These are phyloP conservation scores for Anthopleura xanthogrammica DNA, from an alignment of 92 coral and sea anemone species.

Conservation along the genomic window DNA sequence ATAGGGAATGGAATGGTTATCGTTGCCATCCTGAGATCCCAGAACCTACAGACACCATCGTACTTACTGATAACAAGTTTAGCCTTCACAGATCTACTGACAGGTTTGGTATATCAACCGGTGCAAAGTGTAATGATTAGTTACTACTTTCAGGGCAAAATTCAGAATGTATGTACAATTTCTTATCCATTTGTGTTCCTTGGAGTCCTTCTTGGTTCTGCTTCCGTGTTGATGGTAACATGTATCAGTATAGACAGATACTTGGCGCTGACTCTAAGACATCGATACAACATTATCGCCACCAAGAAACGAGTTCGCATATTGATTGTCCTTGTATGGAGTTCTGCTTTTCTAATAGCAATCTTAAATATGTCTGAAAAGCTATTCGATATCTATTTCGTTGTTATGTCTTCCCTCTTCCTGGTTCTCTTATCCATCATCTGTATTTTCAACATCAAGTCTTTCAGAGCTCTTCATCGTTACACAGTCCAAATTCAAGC, in stretches of 20 bases:
- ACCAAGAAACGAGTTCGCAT: slow-evolving; percentile 32
- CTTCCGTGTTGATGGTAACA: slow-evolving; percentile 20
- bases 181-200: slow-evolving; percentile 13
- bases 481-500: slow-evolving; percentile 25
- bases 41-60: slow-evolving; percentile 43
- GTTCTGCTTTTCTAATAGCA: neutral
- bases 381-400: too few species aligned
- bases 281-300: slow-evolving; percentile 33
- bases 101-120: slow-evolving; percentile 38
- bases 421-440: neutral
- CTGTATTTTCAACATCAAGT: slow-evolving; percentile 15
- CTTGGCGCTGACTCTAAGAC: slow-evolving; percentile 41
- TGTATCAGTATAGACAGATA: slow-evolving; percentile 45
- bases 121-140: slow-evolving; percentile 1
- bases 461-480: slow-evolving; percentile 23
- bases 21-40: slow-evolving; percentile 28
- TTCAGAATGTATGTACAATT: slow-evolving; percentile 17
- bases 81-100: slow-evolving; percentile 46
- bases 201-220: slow-evolving; percentile 9
- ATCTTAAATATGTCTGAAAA: neutral
- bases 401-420: neutral
- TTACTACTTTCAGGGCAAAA: slow-evolving; percentile 8
- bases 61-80: slow-evolving; percentile 46
- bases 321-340: slow-evolving; percentile 25
- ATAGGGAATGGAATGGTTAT: slow-evolving; percentile 32